phyloP scores from a whole-genome alignment of 2,113 vertebrate species.

The Patagioenas fasciata region DNA sequence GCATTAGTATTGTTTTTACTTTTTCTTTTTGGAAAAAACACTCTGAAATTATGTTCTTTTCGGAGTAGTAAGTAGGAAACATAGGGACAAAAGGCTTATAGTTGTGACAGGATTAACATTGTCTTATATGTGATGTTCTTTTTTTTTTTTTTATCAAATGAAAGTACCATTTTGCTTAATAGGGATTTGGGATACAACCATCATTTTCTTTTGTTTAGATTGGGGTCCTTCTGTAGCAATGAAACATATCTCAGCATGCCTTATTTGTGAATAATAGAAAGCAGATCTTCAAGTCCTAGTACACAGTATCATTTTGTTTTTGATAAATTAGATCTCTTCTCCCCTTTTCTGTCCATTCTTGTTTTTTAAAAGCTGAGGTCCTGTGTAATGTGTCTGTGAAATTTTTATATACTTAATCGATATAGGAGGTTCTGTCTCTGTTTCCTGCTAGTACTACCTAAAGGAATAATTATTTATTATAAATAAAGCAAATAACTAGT shows the following conservation, averaged over 20 bases:
- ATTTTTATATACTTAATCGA: rapidly evolving
- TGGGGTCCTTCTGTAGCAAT: neutral
- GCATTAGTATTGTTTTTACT: neutral
- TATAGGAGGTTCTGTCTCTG: neutral
- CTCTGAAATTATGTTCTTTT: rapidly evolving
- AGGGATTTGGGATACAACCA: neutral
- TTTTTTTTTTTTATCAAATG: neutral
- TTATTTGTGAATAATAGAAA: neutral
- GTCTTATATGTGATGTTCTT: neutral
- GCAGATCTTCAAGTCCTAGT: neutral
- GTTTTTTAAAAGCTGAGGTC: neutral
- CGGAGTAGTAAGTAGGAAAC: neutral
- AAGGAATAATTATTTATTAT: neutral
- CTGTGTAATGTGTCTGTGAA: neutral
- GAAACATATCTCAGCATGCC: rapidly evolving
- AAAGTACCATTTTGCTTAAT: neutral
- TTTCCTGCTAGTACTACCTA: neutral
- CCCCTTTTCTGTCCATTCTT: neutral
- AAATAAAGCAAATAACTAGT: neutral
- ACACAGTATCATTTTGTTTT: neutral
- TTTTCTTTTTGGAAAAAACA: neutral
- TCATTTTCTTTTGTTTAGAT: neutral
- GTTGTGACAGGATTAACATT: neutral
- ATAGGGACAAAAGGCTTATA: neutral
- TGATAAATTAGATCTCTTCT: neutral